phyloP scores from a whole-genome alignment of 2,888 invertebrate genomes.

The Pinctada fucata region DNA sequence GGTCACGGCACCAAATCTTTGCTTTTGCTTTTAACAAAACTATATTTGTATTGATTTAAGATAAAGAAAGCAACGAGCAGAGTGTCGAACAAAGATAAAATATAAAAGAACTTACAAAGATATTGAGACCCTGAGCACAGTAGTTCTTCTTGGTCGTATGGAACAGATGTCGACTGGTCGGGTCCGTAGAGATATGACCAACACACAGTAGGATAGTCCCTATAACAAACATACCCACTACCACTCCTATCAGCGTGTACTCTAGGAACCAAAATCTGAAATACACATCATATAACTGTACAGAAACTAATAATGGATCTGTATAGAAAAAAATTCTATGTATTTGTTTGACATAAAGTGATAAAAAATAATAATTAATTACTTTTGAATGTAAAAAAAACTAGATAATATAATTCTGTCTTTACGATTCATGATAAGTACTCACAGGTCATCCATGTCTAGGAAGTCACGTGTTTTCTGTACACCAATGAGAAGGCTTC shows the following conservation, averaged over 20 bases:
- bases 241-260: slow-evolving; percentile 69
- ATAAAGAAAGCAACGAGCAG: no score
- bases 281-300: slow-evolving; percentile 9
- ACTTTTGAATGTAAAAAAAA: no score
- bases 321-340: no score
- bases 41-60: no score
- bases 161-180: slow-evolving; percentile 70
- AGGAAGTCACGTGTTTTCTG: slow-evolving; percentile 64
- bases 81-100: background rate
- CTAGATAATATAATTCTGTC: no score
- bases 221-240: slow-evolving; percentile 70
- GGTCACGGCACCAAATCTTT: no score
- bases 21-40: no score
- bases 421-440: background rate
- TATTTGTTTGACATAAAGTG: no score
- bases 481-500: slow-evolving; percentile 66
- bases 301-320: background rate
- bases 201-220: slow-evolving; percentile 66
- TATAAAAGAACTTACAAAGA: slow-evolving; percentile 63
- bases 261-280: slow-evolving; percentile 70
- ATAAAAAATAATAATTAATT: no score
- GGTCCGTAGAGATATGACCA: slow-evolving; percentile 68
- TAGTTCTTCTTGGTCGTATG: slow-evolving; percentile 69
- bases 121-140: slow-evolving; percentile 70
- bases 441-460: slow-evolving; percentile 60